Conservation (phyloP, 2,888 invertebrate species). For the Tetanocera ferruginea region DNA sequence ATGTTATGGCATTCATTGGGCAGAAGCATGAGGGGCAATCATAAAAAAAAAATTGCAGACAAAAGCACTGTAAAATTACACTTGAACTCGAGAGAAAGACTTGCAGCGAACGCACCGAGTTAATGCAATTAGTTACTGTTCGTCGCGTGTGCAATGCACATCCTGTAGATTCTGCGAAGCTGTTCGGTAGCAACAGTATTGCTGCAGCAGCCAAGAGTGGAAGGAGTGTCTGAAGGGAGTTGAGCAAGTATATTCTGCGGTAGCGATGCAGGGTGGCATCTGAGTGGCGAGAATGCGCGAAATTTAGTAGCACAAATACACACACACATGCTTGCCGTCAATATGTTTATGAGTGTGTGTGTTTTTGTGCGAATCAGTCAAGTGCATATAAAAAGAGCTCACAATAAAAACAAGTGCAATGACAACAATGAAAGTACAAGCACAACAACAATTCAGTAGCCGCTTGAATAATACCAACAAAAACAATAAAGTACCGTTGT, state of each 20-base stretch:
- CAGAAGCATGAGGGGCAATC: neutral
- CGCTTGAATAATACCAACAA: neutral
- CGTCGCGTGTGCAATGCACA: conserved; percentile 46
- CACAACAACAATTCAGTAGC: neutral
- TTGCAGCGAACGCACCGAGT: conserved; percentile 36
- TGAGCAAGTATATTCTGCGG: neutral
- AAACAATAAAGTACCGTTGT: too few relatives aligned
- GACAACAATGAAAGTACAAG: neutral
- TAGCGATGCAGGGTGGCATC: neutral
- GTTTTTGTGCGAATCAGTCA: neutral
- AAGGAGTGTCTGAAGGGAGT: neutral
- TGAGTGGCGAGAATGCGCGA: neutral
- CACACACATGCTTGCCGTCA: too few relatives aligned
- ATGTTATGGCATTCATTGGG: neutral
- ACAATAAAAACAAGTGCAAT: neutral
- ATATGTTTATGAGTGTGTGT: neutral
- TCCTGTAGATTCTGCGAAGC: neutral
- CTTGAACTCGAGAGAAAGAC: conserved; percentile 8
- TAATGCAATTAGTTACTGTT: conserved; percentile 52
- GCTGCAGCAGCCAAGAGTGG: conserved; percentile 32
- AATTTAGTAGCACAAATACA: neutral
- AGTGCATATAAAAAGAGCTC: neutral
- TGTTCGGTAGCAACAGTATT: conserved; percentile 41
- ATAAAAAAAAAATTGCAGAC: neutral
- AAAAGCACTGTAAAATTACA: neutral